Evolutionary conservation across 2,888 invertebrate species (phyloP).

Genomic region (Clusia tigrina): DNA sequence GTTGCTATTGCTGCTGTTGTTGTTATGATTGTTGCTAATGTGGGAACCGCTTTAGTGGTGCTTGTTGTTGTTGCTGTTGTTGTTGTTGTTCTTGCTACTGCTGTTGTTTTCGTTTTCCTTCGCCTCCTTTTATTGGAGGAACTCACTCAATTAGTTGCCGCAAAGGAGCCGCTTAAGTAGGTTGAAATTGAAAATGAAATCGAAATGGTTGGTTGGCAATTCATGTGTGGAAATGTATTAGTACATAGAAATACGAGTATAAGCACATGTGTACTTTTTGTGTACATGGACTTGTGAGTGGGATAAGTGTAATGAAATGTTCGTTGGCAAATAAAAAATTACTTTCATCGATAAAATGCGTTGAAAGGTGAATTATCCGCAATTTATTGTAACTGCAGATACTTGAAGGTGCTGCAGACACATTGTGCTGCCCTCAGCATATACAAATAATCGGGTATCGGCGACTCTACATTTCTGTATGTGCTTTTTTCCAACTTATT

Average conservation of each 20-base stretch:
- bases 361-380: constrained; percentile 16
- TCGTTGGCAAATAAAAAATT: constrained; percentile 17
- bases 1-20: background rate
- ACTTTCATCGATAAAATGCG: constrained; percentile 20
- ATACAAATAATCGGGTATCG: background rate
- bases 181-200: constrained; percentile 51
- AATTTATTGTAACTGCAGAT: constrained; percentile 11
- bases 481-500: background rate
- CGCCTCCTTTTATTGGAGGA: constrained; percentile 6
- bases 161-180: constrained; percentile 29
- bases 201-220: background rate
- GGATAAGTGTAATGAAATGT: background rate
- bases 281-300: constrained; percentile 1
- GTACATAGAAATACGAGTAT: no score
- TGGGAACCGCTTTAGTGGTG: background rate
- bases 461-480: background rate
- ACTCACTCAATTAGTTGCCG: constrained; percentile 33
- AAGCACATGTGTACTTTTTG: constrained; percentile 18
- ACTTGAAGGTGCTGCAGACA: background rate
- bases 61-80: background rate
- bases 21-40: background rate
- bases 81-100: constrained; percentile 13
- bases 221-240: background rate
- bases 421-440: background rate
- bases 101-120: constrained; percentile 36